phyloP scores from a whole-genome alignment of 2,113 vertebrate genomes.

The Zingel zingel region DNA sequence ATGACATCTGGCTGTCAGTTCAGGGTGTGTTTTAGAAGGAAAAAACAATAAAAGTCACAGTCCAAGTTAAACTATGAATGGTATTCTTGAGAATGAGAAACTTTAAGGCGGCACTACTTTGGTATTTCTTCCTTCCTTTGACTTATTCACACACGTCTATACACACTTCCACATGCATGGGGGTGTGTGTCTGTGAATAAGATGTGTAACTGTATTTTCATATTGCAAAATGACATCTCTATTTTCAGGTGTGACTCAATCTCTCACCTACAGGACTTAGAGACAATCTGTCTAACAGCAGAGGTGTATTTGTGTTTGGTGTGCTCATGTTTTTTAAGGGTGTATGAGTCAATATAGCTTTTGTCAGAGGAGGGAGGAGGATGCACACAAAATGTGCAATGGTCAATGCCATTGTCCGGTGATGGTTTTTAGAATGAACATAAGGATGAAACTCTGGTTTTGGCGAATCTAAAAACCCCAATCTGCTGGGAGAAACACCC shows the following conservation, averaged over 20 bases:
- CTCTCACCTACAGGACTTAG: conserved; percentile 21
- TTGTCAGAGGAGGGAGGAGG: not conserved
- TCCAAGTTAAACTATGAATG: conserved; percentile 76
- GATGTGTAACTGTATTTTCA: conserved; percentile 3
- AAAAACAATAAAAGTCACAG: conserved; percentile 75
- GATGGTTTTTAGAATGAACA: conserved; percentile 9
- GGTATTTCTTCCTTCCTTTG: conserved; percentile 18
- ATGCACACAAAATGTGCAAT: conserved; percentile 1
- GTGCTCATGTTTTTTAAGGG: conserved; percentile 37
- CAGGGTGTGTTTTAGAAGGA: conserved; percentile 60
- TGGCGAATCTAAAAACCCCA: not conserved
- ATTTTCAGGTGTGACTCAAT: conserved; percentile 69
- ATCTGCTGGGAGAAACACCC: not conserved
- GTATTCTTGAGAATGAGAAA: conserved; percentile 57
- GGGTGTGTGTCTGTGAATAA: not conserved
- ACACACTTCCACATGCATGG: not conserved
- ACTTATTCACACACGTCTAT: not conserved
- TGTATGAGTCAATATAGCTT: conserved; percentile 39
- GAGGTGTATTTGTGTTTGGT: conserved; percentile 33
- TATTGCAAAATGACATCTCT: conserved; percentile 31
- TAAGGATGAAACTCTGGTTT: conserved; percentile 15
- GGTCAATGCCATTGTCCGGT: conserved; percentile 28
- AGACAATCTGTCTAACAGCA: conserved; percentile 52
- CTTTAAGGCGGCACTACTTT: conserved; percentile 9
- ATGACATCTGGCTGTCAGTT: conserved; percentile 77